Evolutionary conservation across 2,113 vertebrate species (phyloP), one percentile per base, ranked within the genome.

Genomic region (Pipra filicauda): DNA sequence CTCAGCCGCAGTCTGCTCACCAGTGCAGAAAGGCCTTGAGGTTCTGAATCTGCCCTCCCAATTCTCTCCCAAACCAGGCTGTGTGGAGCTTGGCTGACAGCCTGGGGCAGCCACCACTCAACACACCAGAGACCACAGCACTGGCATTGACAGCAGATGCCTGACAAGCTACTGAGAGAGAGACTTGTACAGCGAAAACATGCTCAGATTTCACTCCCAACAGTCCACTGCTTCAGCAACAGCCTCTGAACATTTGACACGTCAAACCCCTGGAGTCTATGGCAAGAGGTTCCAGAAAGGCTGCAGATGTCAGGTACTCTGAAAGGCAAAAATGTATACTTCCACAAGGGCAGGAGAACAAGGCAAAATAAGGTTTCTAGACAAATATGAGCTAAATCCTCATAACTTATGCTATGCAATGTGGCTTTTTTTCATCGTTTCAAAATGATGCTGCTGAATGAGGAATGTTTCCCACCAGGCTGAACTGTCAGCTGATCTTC

Each of bases 111-210:
- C 20, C 35, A 65, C 43, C 39, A 7, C 33, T 20, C 26, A 16
- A 9, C 4, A 5, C 17, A 8, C 14, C 4, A 13, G 35, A n/a
- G 11, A 39, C 17, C 0, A 0, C 22, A 44, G 51, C 24, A 26
- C 18, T 18, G 17, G 35, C 51, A 2, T 0, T 33, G 31, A 12
- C 35, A 24, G 5, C 1, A 18, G 21, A 6, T 0, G 0, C 15
- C 19, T 14, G 44, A 49, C 2, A 59, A 82, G 28, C 4, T 7
- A 21, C 20, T 14, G 33, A 20, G 24, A 49, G 8, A 43, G 11
- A 18, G 9, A 23, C 46, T 18, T 41, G 30, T 3, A 4, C 33
- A 31, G 33, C 5, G 37, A 51, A 48, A 79, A 74, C 9, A 7
- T 0, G 0, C 35, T 37, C 54, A 28, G 24, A 20, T 20, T 57